These are phyloP conservation scores for Phycodurus eques DNA, from an alignment of 2,113 vertebrate genomes.

Conservation along the genomic window DNA sequence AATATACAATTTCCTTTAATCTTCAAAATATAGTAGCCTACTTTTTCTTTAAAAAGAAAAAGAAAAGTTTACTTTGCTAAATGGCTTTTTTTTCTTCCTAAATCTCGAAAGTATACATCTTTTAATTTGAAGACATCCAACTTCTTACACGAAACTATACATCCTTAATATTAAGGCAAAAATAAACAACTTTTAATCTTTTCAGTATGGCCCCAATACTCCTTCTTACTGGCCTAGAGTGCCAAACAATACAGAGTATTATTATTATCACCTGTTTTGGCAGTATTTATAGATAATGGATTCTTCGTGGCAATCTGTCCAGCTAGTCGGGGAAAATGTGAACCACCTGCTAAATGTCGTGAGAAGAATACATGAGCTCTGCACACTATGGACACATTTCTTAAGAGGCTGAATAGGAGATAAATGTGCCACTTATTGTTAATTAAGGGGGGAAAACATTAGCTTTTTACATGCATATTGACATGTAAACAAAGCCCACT, in stretches of 20 bases:
- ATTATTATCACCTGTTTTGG: too few relatives aligned
- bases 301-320: neutral
- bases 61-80: too few relatives aligned
- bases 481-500: neutral
- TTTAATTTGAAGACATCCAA: too few relatives aligned
- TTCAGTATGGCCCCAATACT: too few relatives aligned
- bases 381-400: neutral
- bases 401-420: neutral
- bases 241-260: neutral
- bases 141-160: too few relatives aligned
- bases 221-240: too few relatives aligned
- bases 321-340: constrained; percentile 8
- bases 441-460: neutral
- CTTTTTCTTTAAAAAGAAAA: too few relatives aligned
- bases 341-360: constrained; percentile 31
- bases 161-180: too few relatives aligned
- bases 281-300: neutral
- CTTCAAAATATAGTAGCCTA: too few relatives aligned
- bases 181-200: too few relatives aligned
- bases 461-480: neutral
- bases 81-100: too few relatives aligned
- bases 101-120: too few relatives aligned
- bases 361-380: constrained; percentile 30
- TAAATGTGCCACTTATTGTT: neutral
- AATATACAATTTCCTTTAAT: neutral